These are phyloP conservation scores for Conops quadrifasciatus DNA, from an alignment of 2,888 invertebrate species.

Conservation along the genomic window DNA sequence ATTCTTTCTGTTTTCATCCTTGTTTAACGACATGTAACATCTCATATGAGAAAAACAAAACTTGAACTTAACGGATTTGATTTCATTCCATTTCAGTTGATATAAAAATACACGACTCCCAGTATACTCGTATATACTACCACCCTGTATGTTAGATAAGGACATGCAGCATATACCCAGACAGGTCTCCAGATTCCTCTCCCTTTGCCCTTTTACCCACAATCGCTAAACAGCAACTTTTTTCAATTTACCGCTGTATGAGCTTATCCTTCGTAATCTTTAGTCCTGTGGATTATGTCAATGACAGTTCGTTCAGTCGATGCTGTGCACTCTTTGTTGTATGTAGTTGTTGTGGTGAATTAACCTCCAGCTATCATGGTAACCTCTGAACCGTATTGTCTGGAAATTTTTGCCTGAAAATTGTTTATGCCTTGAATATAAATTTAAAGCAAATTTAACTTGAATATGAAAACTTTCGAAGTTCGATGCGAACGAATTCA, in stretches of 20 bases:
- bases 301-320: conserved; percentile 31
- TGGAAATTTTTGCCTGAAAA: not conserved
- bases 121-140: not conserved
- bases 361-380: conserved; percentile 11
- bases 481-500: too few relatives aligned
- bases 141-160: too few relatives aligned
- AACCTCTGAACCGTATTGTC: conserved; percentile 11
- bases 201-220: too few relatives aligned
- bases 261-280: too few relatives aligned
- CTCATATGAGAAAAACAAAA: not conserved
- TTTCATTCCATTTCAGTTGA: not conserved
- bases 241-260: too few relatives aligned
- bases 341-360: conserved; percentile 12
- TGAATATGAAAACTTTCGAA: not conserved
- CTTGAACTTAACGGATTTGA: not conserved
- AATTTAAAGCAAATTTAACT: not conserved
- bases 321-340: conserved; percentile 15
- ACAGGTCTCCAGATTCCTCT: too few relatives aligned
- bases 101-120: not conserved
- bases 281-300: conserved; percentile 29
- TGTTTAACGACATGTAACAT: not conserved
- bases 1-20: too few relatives aligned
- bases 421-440: not conserved
- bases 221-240: too few relatives aligned
- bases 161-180: too few relatives aligned